Percentiles rank a stretch among this genome's conserved stretches.
phyloP scores from a whole-genome alignment of 2,888 invertebrate genomes.

The Germaria angustata region DNA sequence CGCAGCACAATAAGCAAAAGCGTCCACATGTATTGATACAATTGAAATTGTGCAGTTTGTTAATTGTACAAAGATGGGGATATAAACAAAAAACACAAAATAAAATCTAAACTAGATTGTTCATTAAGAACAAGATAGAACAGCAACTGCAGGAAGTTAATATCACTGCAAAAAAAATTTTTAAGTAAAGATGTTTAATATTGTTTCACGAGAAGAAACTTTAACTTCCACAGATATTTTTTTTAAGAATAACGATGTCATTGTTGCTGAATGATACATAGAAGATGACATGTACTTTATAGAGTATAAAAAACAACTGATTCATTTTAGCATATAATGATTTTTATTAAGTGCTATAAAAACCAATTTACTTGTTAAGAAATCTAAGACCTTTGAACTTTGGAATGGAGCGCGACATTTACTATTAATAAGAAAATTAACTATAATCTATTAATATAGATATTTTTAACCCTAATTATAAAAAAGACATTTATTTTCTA shows the following conservation, averaged over 20 bases:
- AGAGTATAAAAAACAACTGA: background rate
- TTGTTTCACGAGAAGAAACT: background rate
- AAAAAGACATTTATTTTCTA: too few species aligned
- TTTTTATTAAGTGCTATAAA: too few species aligned
- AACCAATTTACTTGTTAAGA: too few species aligned
- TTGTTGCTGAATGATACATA: slow-evolving; percentile 2
- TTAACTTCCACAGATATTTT: background rate
- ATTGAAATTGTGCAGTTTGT: slow-evolving; percentile 30
- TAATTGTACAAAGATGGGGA: background rate
- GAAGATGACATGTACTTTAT: slow-evolving; percentile 10
- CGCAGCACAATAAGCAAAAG: background rate
- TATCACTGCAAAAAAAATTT: too few species aligned
- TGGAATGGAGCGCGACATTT: too few species aligned
- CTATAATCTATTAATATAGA: too few species aligned
- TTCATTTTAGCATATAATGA: slow-evolving; percentile 27
- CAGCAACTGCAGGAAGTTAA: slow-evolving; percentile 15
- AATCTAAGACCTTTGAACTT: too few species aligned
- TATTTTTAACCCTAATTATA: too few species aligned
- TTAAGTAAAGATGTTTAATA: background rate
- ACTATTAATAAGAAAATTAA: too few species aligned
- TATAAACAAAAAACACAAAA: background rate
- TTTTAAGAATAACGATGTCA: slow-evolving; percentile 11
- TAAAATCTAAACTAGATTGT: background rate
- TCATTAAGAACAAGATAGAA: background rate
- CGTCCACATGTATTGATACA: slow-evolving; percentile 53